These are phyloP conservation scores for Sula dactylatra DNA, from an alignment of 2,113 vertebrate genomes.

Conservation along the genomic window DNA sequence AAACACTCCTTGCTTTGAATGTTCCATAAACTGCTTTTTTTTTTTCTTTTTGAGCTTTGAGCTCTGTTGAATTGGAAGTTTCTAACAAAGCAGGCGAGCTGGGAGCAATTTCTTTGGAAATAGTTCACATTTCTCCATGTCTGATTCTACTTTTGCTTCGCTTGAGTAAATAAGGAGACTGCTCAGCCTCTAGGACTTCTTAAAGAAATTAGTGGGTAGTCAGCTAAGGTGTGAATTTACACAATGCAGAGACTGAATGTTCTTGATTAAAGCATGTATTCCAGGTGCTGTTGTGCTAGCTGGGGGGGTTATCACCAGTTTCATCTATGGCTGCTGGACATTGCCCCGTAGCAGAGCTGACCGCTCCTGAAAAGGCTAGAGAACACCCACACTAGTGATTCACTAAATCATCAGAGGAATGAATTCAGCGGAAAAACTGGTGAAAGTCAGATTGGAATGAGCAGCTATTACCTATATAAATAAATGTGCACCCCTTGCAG, in stretches of 20 bases:
- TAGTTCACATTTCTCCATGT: background rate
- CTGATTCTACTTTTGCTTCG: background rate
- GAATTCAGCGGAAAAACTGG: background rate
- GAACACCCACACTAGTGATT: background rate
- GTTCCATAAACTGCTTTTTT: background rate
- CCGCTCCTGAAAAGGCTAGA: background rate
- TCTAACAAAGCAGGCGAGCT: background rate
- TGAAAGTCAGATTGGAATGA: background rate
- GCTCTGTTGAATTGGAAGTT: background rate
- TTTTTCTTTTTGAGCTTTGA: background rate
- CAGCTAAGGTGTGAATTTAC: background rate
- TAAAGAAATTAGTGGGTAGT: background rate
- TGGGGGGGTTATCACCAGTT: background rate
- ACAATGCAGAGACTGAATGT: background rate
- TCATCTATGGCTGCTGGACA: background rate
- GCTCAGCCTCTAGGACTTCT: background rate
- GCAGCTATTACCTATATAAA: background rate
- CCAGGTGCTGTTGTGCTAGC: background rate
- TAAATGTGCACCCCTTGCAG: background rate
- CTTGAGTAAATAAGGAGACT: background rate
- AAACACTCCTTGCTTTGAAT: background rate
- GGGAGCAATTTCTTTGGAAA: background rate
- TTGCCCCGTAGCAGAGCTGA: background rate
- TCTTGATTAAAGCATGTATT: background rate
- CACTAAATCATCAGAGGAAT: background rate